Evolutionary conservation across 1,140 invertebrate species (phyloP).

Genomic region (Ctenoplectra terminalis): DNA sequence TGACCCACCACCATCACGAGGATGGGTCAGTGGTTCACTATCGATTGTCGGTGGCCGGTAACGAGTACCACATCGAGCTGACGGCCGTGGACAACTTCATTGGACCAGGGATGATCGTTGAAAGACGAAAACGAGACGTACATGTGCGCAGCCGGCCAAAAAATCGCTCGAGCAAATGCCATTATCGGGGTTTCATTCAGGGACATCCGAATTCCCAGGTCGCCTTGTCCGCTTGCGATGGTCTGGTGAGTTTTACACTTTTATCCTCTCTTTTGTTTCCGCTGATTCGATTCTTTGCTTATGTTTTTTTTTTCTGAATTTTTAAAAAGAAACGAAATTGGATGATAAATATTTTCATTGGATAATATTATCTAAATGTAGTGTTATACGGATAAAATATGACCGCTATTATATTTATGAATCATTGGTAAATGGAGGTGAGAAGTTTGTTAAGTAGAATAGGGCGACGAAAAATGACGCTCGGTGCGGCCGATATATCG

Average conservation of each 20-base stretch:
- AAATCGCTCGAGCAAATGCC: constrained; percentile 85
- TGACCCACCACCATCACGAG: constrained; percentile 82
- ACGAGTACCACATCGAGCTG: constrained; percentile 84
- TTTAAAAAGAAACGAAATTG: too few species aligned
- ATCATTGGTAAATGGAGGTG: not conserved
- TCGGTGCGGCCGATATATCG: constrained; percentile 38
- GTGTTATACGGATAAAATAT: too few species aligned
- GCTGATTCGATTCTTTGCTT: not conserved
- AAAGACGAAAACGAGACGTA: constrained; percentile 85
- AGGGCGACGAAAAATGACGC: not conserved
- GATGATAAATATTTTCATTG: too few species aligned
- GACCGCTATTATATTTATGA: not conserved
- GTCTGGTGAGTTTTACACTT: constrained; percentile 88
- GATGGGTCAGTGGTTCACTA: constrained; percentile 83
- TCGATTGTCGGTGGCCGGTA: constrained; percentile 83
- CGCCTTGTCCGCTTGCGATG: constrained; percentile 91
- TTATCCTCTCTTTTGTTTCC: constrained; percentile 4
- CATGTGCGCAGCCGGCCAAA: constrained; percentile 83
- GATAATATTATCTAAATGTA: too few species aligned
- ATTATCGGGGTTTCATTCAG: constrained; percentile 89
- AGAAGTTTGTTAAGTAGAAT: not conserved
- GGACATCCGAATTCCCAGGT: constrained; percentile 87
- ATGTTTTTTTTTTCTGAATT: too few species aligned
- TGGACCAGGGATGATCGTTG: constrained; percentile 87
- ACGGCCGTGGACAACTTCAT: constrained; percentile 87